phyloP scores from a whole-genome alignment of 2,113 vertebrate species.

The Misgurnus mizolepis region DNA sequence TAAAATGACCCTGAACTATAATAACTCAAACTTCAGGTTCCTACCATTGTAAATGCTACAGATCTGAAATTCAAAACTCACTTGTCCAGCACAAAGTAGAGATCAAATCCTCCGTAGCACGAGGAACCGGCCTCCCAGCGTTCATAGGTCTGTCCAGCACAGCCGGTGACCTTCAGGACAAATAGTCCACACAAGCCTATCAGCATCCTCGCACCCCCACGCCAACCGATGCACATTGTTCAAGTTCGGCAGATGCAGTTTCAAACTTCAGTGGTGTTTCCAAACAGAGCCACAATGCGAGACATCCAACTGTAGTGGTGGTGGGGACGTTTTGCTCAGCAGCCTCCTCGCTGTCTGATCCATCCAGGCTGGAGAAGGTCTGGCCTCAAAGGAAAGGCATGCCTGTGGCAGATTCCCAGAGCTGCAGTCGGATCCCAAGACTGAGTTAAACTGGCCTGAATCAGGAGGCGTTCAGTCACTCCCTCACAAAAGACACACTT shows the following conservation, averaged over 20 bases:
- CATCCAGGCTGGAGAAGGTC: constrained; percentile 16
- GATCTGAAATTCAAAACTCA: constrained; percentile 74
- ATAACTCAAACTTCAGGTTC: too few species aligned
- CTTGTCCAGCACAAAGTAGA: constrained; percentile 98
- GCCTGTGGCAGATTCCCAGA: constrained; percentile 22
- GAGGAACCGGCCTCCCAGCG: constrained; percentile 77
- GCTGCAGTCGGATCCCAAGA: constrained; percentile 24
- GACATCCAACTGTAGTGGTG: constrained; percentile 21
- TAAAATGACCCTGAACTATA: too few species aligned
- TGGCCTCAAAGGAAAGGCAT: constrained; percentile 27
- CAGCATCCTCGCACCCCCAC: constrained; percentile 50
- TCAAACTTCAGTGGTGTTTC: background rate
- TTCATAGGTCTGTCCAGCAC: constrained; percentile 68
- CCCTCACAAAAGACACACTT: background rate
- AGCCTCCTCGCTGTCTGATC: constrained; percentile 1
- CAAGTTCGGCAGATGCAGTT: background rate
- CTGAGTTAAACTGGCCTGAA: too few species aligned
- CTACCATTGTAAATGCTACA: background rate
- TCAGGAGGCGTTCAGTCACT: background rate
- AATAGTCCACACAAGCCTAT: constrained; percentile 59
- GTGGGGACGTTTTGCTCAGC: background rate
- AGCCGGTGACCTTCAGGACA: constrained; percentile 55
- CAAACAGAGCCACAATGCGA: background rate
- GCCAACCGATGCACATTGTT: constrained; percentile 63
- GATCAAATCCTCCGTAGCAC: constrained; percentile 95